Conservation (phyloP, 2,797 vertebrate genomes). For the Sebastes diaconus region DNA sequence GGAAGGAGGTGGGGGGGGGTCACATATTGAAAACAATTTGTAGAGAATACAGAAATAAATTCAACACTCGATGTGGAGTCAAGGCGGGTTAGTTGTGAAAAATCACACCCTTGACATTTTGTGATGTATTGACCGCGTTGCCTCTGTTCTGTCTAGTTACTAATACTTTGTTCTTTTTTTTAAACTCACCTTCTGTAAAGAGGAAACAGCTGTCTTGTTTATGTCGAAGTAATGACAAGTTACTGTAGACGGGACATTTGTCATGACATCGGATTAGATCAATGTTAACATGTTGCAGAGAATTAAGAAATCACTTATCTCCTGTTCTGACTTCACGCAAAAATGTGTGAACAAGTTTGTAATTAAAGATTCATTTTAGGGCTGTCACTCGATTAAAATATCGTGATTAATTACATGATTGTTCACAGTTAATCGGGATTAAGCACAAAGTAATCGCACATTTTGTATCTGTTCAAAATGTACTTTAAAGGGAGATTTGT, state of each 20-base stretch:
- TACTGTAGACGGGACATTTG: not conserved
- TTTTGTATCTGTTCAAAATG: no score
- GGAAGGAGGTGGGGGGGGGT: not conserved
- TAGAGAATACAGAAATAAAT: conserved; percentile 24
- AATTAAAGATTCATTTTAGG: not conserved
- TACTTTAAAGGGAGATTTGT: no score
- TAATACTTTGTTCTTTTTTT: not conserved
- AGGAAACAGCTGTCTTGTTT: conserved; percentile 7
- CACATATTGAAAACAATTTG: conserved; percentile 22
- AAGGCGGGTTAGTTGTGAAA: not conserved
- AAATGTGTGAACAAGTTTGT: not conserved
- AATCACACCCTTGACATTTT: conserved; percentile 15
- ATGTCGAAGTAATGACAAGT: not conserved
- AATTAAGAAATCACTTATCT: not conserved
- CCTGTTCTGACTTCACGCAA: not conserved
- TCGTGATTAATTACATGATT: no score
- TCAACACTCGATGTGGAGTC: not conserved
- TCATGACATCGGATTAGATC: not conserved
- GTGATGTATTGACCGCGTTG: not conserved
- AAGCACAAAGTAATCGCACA: no score
- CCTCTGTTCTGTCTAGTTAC: not conserved
- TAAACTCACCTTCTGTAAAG: not conserved
- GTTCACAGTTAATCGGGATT: no score
- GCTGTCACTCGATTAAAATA: no score
- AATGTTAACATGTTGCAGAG: not conserved